Conservation (phyloP, 2,797 vertebrate species). For the Gallirallus australis region DNA sequence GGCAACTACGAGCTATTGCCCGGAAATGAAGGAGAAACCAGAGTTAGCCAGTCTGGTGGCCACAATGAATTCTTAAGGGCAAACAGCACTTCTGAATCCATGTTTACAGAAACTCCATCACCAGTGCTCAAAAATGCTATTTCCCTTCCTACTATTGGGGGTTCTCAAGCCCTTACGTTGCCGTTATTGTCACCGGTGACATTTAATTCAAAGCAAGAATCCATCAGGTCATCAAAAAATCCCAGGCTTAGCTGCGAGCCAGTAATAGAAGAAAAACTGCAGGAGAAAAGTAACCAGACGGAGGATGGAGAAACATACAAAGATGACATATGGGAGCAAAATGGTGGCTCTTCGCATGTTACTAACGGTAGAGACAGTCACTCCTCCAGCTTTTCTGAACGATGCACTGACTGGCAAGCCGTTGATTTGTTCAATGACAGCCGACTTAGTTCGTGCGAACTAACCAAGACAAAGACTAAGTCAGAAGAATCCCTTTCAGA, state of each 20-base stretch:
- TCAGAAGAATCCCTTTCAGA: constrained; percentile 90
- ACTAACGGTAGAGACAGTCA: constrained; percentile 84
- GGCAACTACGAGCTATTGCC: constrained; percentile 95
- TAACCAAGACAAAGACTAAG: constrained; percentile 85
- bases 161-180: constrained; percentile 93
- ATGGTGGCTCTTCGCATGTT: constrained; percentile 77
- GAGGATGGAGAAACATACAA: constrained; percentile 82
- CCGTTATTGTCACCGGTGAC: constrained; percentile 88
- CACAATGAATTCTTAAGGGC: constrained; percentile 91
- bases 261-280: constrained; percentile 85
- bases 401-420: constrained; percentile 88
- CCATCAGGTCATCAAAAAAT: constrained; percentile 80
- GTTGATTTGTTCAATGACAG: constrained; percentile 90
- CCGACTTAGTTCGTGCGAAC: constrained; percentile 79
- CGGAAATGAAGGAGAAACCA: constrained; percentile 81
- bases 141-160: constrained; percentile 95
- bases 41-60: constrained; percentile 80
- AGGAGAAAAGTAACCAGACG: constrained; percentile 83
- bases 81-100: constrained; percentile 93
- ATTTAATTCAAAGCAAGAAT: constrained; percentile 86
- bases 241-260: constrained; percentile 84
- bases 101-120: constrained; percentile 93
- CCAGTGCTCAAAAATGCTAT: constrained; percentile 98
- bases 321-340: constrained; percentile 80
- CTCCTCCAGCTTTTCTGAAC: constrained; percentile 87